Evolutionary conservation across 2,113 vertebrate species (phyloP), one percentile per base, ranked within the genome.

Genomic region (Anhinga rufa): DNA sequence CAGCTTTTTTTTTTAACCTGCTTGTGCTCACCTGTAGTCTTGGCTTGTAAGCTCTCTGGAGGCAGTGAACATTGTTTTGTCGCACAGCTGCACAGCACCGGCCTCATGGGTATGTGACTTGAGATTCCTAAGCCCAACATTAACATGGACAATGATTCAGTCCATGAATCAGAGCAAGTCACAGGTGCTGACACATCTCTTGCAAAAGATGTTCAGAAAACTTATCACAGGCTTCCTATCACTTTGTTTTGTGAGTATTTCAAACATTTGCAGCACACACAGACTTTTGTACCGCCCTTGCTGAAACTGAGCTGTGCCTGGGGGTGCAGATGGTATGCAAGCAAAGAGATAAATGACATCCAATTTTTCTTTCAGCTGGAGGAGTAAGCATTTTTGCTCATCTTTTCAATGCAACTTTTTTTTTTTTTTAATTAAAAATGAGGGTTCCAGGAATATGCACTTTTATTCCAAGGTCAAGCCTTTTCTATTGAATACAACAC

Each of bases 381-480:
- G 40, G 22, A 93, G 51, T 38, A 70, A 81, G 81, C 60, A 72
- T 32, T 55, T 86, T 92, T 95, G 71, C 92, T 93, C 60, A 91
- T 83, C 97, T 97, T 97, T 98, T 98, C 97, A 98, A 94, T 70
- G 58, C 87, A 97, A 97, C 46, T 98, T 97, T 98, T 98, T 98
- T 97, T 97, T 42, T 46, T 98, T 98, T 82, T 69, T 21, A 88
- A 96, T 95, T 92, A 90, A 95, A 97, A 95, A 96, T 96, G 97
- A 98, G 98, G 96, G 97, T 98, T 98, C 97, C 97, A 96, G 93
- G 95, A 97, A 94, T 88, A 92, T 65, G 74, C 48, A 78, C 83
- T 96, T 97, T 96, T 96, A 97, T 98, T 92, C 87, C 97, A 98
- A 99, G 98, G 98, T 98, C 98, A 99, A 98, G 97, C 96, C 88